Evolutionary conservation across 2,797 vertebrate species (phyloP).

Genomic region (Xenopus petersii): DNA sequence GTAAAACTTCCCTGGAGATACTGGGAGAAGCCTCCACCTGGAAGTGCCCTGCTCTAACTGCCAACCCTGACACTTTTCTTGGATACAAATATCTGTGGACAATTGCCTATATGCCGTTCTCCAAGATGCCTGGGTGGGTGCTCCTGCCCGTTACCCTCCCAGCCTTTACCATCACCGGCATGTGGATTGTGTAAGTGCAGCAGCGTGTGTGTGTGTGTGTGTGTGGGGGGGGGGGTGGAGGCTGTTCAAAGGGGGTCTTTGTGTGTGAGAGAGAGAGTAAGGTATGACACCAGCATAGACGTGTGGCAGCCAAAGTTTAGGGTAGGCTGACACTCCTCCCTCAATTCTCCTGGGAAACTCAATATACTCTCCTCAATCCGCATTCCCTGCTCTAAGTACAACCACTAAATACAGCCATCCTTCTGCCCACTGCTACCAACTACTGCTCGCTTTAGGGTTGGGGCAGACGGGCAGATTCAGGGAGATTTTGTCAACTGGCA

Average conservation of each 20-base stretch:
- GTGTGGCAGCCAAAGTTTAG: neutral
- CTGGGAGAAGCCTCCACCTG: slow-evolving; percentile 26
- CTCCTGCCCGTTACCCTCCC: slow-evolving; percentile 79
- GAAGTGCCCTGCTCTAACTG: neutral
- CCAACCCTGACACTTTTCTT: neutral
- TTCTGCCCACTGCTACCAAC: too few relatives aligned
- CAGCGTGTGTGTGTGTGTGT: neutral
- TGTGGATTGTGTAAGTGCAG: slow-evolving; percentile 83
- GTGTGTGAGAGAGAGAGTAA: neutral
- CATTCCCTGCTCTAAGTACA: too few relatives aligned
- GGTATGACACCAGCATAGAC: neutral
- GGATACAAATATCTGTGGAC: neutral
- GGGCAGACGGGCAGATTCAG: too few relatives aligned
- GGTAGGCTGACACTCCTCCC: neutral
- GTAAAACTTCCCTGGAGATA: slow-evolving; percentile 26
- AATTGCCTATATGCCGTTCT: slow-evolving; percentile 10
- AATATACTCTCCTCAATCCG: neutral
- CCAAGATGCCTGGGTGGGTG: slow-evolving; percentile 78
- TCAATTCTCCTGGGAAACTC: neutral
- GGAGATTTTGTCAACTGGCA: too few relatives aligned
- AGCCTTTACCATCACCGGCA: slow-evolving; percentile 80
- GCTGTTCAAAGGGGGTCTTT: slow-evolving; percentile 24
- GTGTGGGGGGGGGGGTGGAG: neutral
- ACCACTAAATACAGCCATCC: too few relatives aligned
- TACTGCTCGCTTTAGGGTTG: too few relatives aligned